Base-by-base conservation (phyloP, 2,797 vertebrate species). In the Spea hammondii region DNA sequence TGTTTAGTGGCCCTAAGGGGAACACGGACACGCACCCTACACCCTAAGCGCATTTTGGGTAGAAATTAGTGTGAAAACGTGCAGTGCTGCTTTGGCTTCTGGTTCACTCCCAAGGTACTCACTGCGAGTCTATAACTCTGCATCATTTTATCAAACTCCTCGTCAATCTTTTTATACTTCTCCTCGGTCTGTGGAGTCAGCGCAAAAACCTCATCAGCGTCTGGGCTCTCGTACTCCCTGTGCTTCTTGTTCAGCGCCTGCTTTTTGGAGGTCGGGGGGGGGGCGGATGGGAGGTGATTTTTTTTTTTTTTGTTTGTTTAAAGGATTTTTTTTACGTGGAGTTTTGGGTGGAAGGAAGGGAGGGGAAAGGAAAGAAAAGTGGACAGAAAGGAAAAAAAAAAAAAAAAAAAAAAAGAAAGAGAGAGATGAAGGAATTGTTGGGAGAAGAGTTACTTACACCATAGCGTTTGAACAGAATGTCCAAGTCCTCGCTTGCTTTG, bases 131-230 rank as follows among this genome's bases (percentile, higher is more conserved):
- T 96, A 97, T 99, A 98, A 93, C 93, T 97, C 95, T 97, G 97
- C 97, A 99, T 98, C 97, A 99, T 99, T 96, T 96, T 99, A 98
- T 99, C 97, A 99, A 99, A 99, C 88, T 99, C 97, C 95, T 99
- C 97, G 95, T 99, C 96, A 97, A 99, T 99, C 94, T 97, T 97
- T 98, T 96, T 98, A 97, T 99, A 99, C 92, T 98, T 99, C 94
- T 99, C 97, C 85, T 99, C 95, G 88, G 96, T 99, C 95, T 96
- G 96, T 88, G 97, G 97, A 89, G 97, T 98, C 95, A 99, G 92
- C 68, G 96, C 95, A 94, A 97, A 97, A 87, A 94, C 94, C 91
- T 98, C 96, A 85, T 98, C 97, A 80, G 93, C 95, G 89, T 96
- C 96, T 7, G 96, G 96, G 92, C 96, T 98, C 93, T 98, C 97